These are phyloP conservation scores for Carcinoscorpius rotundicauda DNA, from an alignment of 1,140 invertebrate genomes.

Conservation along the genomic window DNA sequence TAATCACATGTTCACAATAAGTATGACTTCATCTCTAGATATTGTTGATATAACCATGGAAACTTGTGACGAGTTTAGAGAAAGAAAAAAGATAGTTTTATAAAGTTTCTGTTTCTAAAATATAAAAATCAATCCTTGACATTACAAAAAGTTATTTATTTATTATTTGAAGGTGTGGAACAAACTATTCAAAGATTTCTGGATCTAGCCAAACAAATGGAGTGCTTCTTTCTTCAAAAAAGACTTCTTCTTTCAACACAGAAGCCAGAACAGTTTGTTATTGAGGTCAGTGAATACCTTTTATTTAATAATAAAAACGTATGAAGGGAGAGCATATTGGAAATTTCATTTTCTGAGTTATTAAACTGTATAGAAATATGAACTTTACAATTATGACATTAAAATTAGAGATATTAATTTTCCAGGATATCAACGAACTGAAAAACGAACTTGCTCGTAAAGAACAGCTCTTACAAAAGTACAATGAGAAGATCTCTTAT, in stretches of 20 bases:
- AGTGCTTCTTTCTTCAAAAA: slow-evolving; percentile 87
- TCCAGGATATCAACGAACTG: slow-evolving; percentile 65
- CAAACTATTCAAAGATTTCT: slow-evolving; percentile 69
- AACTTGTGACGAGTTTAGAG: slow-evolving; percentile 18
- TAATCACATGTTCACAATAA: too few relatives aligned
- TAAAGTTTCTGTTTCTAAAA: slow-evolving; percentile 17
- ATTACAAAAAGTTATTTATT: slow-evolving; percentile 42
- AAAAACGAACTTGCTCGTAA: slow-evolving; percentile 68
- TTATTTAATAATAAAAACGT: too few relatives aligned
- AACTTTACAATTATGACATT: neutral
- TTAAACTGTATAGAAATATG: too few relatives aligned
- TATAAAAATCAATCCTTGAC: slow-evolving; percentile 9
- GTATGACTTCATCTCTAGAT: too few relatives aligned
- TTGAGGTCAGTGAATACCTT: slow-evolving; percentile 47
- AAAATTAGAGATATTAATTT: neutral
- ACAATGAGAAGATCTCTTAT: slow-evolving; percentile 75
- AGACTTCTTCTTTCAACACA: slow-evolving; percentile 73
- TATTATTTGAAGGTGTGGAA: slow-evolving; percentile 69
- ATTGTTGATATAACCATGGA: too few relatives aligned
- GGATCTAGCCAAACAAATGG: slow-evolving; percentile 80
- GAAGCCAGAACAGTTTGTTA: slow-evolving; percentile 80
- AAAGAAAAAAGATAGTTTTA: neutral
- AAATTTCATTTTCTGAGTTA: too few relatives aligned
- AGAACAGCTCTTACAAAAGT: slow-evolving; percentile 71
- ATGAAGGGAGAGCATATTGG: too few relatives aligned